A percentile compares a stretch with the other conserved stretches of the same genome.
Evolutionary conservation across 2,113 vertebrate genomes (phyloP).

Genomic region (Sarotherodon lohbergeri): DNA sequence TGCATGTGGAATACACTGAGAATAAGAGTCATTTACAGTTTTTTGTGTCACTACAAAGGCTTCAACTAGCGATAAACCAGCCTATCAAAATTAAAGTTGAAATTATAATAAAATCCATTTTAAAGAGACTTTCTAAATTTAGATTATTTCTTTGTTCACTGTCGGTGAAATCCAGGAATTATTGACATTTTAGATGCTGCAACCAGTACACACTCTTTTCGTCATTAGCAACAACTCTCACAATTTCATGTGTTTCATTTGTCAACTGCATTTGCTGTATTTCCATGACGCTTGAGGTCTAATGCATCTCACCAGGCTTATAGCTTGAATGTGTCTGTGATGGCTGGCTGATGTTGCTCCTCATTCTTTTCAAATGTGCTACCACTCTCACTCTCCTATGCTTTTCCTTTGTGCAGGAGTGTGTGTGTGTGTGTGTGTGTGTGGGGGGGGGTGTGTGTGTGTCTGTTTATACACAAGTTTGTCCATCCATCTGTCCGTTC

Average conservation of each 20-base stretch:
- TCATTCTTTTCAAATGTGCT: slow-evolving; percentile 26
- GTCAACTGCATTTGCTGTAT: neutral
- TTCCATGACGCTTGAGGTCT: neutral
- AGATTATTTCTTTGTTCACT: neutral
- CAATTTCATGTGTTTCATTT: rapidly evolving
- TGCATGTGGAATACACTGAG: neutral
- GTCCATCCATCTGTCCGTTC: neutral
- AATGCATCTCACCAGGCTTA: neutral
- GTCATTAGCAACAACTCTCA: neutral
- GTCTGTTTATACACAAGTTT: neutral
- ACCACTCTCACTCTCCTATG: neutral
- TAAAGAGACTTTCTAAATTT: rapidly evolving
- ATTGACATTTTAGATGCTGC: neutral
- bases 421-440: neutral
- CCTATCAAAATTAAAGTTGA: neutral
- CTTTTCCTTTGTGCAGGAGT: neutral
- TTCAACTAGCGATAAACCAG: neutral
- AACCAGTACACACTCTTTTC: no score
- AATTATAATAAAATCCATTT: neutral
- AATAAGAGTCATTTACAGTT: neutral
- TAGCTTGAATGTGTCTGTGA: slow-evolving; percentile 13
- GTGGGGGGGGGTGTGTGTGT: neutral
- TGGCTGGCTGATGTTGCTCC: slow-evolving; percentile 36
- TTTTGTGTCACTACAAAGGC: neutral
- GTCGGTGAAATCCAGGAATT: neutral